These are phyloP conservation scores for Steatornis caripensis DNA, from an alignment of 2,113 vertebrate genomes.

Conservation along the genomic window DNA sequence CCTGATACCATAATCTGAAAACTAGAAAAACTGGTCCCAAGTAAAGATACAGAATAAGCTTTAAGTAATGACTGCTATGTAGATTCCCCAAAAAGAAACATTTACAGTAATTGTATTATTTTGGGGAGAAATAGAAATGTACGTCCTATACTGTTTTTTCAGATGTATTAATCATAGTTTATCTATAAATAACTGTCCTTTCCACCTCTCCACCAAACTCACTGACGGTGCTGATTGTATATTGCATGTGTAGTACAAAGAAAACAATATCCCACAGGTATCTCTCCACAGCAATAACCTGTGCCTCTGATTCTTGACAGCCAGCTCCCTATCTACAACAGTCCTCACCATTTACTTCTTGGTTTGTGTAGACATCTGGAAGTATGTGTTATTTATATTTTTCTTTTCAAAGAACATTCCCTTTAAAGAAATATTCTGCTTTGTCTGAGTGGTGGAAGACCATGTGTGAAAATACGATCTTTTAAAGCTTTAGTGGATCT, in stretches of 20 bases:
- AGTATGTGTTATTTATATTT: background rate
- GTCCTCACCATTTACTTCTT: background rate
- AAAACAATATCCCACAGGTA: background rate
- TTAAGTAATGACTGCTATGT: background rate
- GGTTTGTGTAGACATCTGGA: background rate
- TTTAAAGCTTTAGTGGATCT: background rate
- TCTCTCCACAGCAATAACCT: background rate
- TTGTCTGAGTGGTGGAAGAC: background rate
- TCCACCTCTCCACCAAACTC: background rate
- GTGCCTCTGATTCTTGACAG: background rate
- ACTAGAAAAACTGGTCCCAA: background rate
- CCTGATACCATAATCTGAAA: background rate
- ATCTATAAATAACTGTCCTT: background rate
- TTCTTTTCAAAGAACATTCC: background rate
- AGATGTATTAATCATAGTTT: background rate
- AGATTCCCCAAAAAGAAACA: background rate
- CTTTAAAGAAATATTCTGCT: background rate
- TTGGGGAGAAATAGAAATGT: background rate
- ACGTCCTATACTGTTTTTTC: background rate
- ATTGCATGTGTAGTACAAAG: background rate
- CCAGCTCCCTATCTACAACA: background rate
- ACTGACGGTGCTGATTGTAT: background rate
- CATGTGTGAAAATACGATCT: background rate
- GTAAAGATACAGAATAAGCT: background rate
- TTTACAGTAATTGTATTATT: background rate